These are phyloP conservation scores for Zaprionus obscuricornis DNA, from an alignment of 2,888 invertebrate species.

Conservation along the genomic window DNA sequence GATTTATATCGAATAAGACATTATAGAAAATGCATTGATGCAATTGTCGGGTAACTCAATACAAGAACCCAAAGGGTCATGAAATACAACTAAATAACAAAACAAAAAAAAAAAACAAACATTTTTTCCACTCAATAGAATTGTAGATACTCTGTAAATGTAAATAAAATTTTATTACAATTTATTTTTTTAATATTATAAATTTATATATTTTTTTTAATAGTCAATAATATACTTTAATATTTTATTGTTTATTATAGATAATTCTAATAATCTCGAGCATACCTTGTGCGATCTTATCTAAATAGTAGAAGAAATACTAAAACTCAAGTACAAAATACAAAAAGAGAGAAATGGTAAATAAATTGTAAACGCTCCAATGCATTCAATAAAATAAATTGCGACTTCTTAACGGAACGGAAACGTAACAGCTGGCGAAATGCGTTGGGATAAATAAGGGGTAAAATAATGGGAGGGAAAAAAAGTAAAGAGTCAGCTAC, in stretches of 20 bases:
- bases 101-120: neutral
- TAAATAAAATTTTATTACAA: neutral
- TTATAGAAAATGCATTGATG: slow-evolving; percentile 8
- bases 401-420: slow-evolving; percentile 46
- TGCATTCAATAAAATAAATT: slow-evolving; percentile 70
- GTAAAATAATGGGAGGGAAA: too few species aligned
- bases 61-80: slow-evolving; percentile 17
- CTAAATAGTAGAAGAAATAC: neutral
- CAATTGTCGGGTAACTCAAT: slow-evolving; percentile 22
- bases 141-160: neutral
- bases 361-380: slow-evolving; percentile 56
- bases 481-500: slow-evolving; percentile 11
- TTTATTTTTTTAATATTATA: neutral
- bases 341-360: slow-evolving; percentile 54
- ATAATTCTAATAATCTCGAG: too few species aligned
- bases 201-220: neutral
- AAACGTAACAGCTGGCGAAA: slow-evolving; percentile 34
- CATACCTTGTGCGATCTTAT: neutral
- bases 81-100: slow-evolving; percentile 3
- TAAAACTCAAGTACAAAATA: slow-evolving; percentile 8
- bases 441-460: slow-evolving; percentile 10
- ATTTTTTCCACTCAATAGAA: too few species aligned
- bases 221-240: neutral
- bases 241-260: neutral
- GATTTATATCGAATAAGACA: slow-evolving; percentile 20